Base-by-base conservation (phyloP, 2,797 vertebrate species). In the Tadarida brasiliensis region DNA sequence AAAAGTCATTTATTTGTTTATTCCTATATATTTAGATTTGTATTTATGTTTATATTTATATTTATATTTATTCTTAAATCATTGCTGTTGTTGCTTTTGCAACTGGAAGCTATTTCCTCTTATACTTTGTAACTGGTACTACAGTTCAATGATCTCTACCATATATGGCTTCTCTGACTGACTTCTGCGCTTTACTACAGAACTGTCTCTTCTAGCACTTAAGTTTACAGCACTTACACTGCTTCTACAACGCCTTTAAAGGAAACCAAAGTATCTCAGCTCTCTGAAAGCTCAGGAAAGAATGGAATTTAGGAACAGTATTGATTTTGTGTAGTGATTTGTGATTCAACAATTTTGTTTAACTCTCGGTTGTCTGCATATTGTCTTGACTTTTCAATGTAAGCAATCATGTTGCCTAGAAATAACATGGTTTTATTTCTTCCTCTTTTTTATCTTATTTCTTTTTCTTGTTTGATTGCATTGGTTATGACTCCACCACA, bases 151-250 rank as follows among this genome's bases (percentile, higher is more conserved):
- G 98, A 99, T 98, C 98, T 98, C 98, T 99, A 98, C 98, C 98
- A 98, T 98, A 98, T 99, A 98, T 96, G 97, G 98, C 99, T 98
- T 98, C 98, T 99, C 98, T 99, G 99, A 99, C 99, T 98, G 98
- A 99, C 99, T 99, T 98, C 95, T 98, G 98, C 98, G 98, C 96
- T 96, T 98, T 95, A 96, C 97, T 97, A 97, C 96, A 68, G 9
- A 97, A 97, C 97, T 97, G 96, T 97, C 84, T 82, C 92, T 97
- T 98, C 97, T 74, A 97, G 94, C 94, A 97, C 97, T 98, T 89
- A 98, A 97, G 86, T 97, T 97, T 98, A 98, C 93, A 96, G 92
- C 78, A 54, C 89, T 65, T 35, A 17, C 7, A 44, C 47, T 74
- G n/a, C 17, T 77, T 77, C 70, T n/a, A 57, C 3, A 11, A 67